phyloP scores from a whole-genome alignment of 2,888 invertebrate genomes.

The Empis stercorea region DNA sequence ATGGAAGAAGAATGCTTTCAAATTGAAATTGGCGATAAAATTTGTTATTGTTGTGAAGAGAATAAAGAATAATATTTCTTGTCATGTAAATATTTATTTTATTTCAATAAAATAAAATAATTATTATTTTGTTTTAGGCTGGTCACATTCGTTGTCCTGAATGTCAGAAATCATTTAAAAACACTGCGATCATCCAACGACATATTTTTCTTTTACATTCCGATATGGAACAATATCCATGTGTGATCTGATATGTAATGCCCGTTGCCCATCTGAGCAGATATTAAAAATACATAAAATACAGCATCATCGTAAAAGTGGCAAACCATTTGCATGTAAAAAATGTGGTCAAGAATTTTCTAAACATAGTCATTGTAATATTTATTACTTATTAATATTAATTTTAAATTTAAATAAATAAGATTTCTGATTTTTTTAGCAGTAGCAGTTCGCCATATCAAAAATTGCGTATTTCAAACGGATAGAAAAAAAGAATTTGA shows the following conservation, averaged over 20 bases:
- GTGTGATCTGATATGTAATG: slow-evolving; percentile 54
- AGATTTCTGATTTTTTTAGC: too few relatives aligned
- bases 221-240: slow-evolving; percentile 46
- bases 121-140: too few relatives aligned
- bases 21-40: neutral
- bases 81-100: slow-evolving; percentile 11
- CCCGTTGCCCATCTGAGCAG: slow-evolving; percentile 42
- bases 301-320: slow-evolving; percentile 47
- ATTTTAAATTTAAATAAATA: slow-evolving; percentile 22
- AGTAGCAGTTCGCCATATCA: slow-evolving; percentile 25
- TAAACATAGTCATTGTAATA: slow-evolving; percentile 59
- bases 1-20: slow-evolving; percentile 3
- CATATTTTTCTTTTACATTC: slow-evolving; percentile 61
- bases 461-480: slow-evolving; percentile 29
- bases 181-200: slow-evolving; percentile 48
- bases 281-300: slow-evolving; percentile 53
- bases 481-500: slow-evolving; percentile 22
- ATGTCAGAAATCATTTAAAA: slow-evolving; percentile 62
- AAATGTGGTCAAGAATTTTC: slow-evolving; percentile 60
- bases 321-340: slow-evolving; percentile 49
- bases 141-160: slow-evolving; percentile 39
- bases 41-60: slow-evolving; percentile 15
- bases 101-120: too few relatives aligned
- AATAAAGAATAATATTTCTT: slow-evolving; percentile 11
- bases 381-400: slow-evolving; percentile 39